Percentiles rank a stretch among this genome's conserved stretches.
Evolutionary conservation across 2,113 vertebrate genomes (phyloP).

Genomic region (Bos indicus): DNA sequence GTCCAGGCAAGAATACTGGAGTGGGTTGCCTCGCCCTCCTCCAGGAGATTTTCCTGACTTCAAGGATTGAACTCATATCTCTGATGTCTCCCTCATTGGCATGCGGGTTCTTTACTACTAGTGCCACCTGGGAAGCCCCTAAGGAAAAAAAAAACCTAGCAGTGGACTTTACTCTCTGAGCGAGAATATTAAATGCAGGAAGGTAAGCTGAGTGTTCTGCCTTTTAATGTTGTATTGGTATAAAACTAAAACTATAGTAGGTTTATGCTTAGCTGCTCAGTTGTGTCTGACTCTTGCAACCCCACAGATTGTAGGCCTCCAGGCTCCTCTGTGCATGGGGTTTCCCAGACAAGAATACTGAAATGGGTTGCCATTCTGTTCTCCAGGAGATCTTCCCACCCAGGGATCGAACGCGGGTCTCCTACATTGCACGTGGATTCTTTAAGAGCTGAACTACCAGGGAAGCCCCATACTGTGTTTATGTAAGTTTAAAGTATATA

Average conservation of each 20-base stretch:
- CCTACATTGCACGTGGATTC: not conserved
- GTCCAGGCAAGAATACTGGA: not conserved
- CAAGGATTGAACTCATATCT: not conserved
- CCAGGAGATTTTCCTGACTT: not conserved
- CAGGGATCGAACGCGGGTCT: not conserved
- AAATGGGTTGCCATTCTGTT: not conserved
- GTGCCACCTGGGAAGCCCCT: not conserved
- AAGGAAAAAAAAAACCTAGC: not conserved
- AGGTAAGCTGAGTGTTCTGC: not conserved
- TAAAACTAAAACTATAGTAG: not conserved
- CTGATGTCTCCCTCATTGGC: not conserved
- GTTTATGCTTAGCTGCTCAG: not conserved
- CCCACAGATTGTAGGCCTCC: not conserved
- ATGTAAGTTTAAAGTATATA: not conserved
- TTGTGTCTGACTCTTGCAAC: not conserved
- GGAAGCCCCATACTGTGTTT: not conserved
- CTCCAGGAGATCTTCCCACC: not conserved
- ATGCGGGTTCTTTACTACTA: not conserved
- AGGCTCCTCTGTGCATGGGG: not conserved
- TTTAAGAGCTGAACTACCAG: not conserved
- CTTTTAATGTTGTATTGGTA: not conserved
- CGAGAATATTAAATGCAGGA: not conserved
- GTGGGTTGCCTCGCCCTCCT: not conserved
- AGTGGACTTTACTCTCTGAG: not conserved
- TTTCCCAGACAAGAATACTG: not conserved